A percentile compares a stretch with the other conserved stretches of the same genome.
These are phyloP conservation scores for Neoscelio sp. DNA, from an alignment of 2,888 invertebrate species.

Conservation along the genomic window DNA sequence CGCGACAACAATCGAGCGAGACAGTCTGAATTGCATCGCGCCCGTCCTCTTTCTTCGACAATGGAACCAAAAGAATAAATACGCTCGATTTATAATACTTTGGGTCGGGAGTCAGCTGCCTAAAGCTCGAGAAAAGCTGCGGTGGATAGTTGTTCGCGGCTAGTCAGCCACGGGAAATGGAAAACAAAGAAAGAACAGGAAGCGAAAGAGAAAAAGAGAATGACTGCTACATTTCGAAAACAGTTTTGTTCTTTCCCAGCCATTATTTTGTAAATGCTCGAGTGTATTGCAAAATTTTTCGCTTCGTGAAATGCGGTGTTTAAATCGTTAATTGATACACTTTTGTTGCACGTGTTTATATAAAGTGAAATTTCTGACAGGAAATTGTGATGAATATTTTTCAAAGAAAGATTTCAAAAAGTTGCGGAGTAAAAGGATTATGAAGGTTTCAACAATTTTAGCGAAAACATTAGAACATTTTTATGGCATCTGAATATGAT, in stretches of 20 bases:
- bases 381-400: no score
- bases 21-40: conserved; percentile 46
- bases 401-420: no score
- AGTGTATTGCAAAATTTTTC: conserved; percentile 12
- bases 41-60: conserved; percentile 37
- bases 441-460: no score
- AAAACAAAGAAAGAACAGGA: conserved; percentile 51
- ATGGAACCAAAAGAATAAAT: conserved; percentile 57
- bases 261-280: conserved; percentile 36
- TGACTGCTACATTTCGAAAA: conserved; percentile 36
- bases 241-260: conserved; percentile 30
- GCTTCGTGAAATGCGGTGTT: not conserved
- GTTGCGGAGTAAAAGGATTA: no score
- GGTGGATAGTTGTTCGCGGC: conserved; percentile 45
- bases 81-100: conserved; percentile 65
- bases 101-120: conserved; percentile 33
- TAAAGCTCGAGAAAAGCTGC: conserved; percentile 50
- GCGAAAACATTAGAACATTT: no score
- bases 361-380: not conserved
- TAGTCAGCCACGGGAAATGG: conserved; percentile 55
- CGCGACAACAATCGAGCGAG: conserved; percentile 47
- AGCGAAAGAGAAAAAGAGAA: conserved; percentile 28
- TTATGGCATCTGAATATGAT: no score
- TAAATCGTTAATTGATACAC: conserved; percentile 37
- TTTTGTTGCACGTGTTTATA: not conserved